Base-by-base conservation (phyloP, 2,113 vertebrate genomes). In the Saccopteryx bilineata region DNA sequence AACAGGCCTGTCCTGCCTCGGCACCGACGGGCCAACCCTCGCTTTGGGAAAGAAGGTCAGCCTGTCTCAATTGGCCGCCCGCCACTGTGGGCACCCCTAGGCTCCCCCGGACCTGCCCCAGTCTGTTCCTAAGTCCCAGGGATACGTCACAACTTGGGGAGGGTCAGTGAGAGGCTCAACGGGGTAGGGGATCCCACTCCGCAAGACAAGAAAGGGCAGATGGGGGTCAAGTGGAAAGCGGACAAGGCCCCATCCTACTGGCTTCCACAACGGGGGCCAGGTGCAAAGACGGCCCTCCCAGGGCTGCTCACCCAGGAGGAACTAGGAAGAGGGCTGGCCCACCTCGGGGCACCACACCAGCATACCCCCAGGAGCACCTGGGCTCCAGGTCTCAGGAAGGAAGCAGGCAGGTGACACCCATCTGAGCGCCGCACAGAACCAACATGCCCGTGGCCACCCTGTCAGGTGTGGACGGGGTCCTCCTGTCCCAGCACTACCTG, bases 1-100 rank as follows among this genome's bases (percentile, higher is more conserved):
- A n/a, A 99, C 99, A 0, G 99, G 99, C 91, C 99, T 98, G 98
- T 99, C 99, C 94, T 99, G 99, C 61, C 99, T 98, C 15, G 99
- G 99, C 97, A 99, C 99, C 0, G 99, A 99, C 5, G 99, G 99
- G 58, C 99, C 99, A 0, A 99, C 99, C 19, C 99, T 99, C 5
- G 99, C 99, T 99, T 97, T 21, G 1, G 84, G 91, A 96, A 93
- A 97, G 83, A 98, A 98, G 46, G 26, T 33, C 75, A 90, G 31
- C 15, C 39, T 19, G 11, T 61, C 28, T 94, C 11, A 4, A 69
- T 80, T 9, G 1, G 15, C 46, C 1, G 13, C 71, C 19, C 5
- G 1, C 2, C 4, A 28, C 31, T 4, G 12, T 0, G 31, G 2
- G 2, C 26, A n/a, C 68, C 68, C 60, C 50, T 10, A 2, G 14